A percentile compares a stretch with the other conserved stretches of the same genome.
phyloP scores from a whole-genome alignment of 1,140 invertebrate genomes.

The Sinonovacula constricta region DNA sequence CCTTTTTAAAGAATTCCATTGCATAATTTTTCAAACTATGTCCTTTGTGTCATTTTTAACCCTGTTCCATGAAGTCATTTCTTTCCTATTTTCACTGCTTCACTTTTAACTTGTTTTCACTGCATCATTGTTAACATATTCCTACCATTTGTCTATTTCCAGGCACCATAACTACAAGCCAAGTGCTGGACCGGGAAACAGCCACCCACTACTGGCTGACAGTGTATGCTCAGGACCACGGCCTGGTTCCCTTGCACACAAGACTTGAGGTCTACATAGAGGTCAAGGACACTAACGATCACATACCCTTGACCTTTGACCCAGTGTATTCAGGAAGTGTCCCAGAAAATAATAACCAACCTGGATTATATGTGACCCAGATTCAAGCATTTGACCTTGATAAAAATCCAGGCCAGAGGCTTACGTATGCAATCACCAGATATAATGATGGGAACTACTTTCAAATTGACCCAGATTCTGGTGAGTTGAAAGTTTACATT shows the following conservation, averaged over 20 bases:
- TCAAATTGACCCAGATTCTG: slow-evolving; percentile 89
- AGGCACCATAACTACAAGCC: slow-evolving; percentile 91
- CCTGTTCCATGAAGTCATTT: too few relatives aligned
- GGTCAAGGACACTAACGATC: slow-evolving; percentile 95
- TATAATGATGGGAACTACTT: slow-evolving; percentile 96
- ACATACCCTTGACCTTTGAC: slow-evolving; percentile 90
- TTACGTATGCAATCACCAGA: slow-evolving; percentile 90
- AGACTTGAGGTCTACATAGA: slow-evolving; percentile 87
- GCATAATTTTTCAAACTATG: too few relatives aligned
- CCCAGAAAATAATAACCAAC: slow-evolving; percentile 86
- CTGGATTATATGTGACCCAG: slow-evolving; percentile 86
- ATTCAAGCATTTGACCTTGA: slow-evolving; percentile 91
- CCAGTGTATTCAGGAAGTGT: slow-evolving; percentile 92
- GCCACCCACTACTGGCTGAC: slow-evolving; percentile 95
- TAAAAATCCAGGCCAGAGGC: slow-evolving; percentile 82
- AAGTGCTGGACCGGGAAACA: slow-evolving; percentile 92
- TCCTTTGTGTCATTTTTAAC: too few relatives aligned
- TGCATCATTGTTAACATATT: too few relatives aligned
- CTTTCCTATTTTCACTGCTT: too few relatives aligned
- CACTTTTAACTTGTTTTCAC: too few relatives aligned
- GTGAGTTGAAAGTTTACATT: too few relatives aligned
- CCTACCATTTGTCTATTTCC: slow-evolving; percentile 79
- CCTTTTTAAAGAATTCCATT: too few relatives aligned
- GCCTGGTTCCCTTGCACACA: slow-evolving; percentile 89
- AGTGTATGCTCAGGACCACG: slow-evolving; percentile 93